Percentiles rank a stretch among this genome's conserved stretches.
Evolutionary conservation across 1,140 invertebrate species (phyloP).

Genomic region (Drosophila sproati): DNA sequence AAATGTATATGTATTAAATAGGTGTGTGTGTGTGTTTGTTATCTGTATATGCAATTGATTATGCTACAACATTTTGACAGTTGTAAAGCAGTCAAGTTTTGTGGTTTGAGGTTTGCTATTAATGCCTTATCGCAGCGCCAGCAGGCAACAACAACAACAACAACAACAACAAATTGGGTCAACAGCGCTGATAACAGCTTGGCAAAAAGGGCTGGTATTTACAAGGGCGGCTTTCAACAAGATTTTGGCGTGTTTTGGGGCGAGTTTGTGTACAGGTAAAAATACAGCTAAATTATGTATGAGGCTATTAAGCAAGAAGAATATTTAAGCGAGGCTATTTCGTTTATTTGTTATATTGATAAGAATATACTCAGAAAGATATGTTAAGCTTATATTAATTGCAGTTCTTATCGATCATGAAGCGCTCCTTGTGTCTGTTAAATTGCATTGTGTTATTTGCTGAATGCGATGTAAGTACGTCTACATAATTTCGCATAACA

Average conservation of each 20-base stretch:
- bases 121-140: conserved; percentile 57
- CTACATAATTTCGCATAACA: conserved; percentile 29
- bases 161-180: conserved; percentile 61
- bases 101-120: conserved; percentile 32
- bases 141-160: conserved; percentile 27
- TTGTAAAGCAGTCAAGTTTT: background rate
- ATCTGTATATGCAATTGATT: conserved; percentile 43
- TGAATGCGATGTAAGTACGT: no score
- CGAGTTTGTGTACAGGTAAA: conserved; percentile 14
- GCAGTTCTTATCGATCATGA: no score
- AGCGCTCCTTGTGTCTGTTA: no score
- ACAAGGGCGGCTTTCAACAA: conserved; percentile 19
- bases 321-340: no score
- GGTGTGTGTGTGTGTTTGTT: background rate
- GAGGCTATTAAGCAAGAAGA: no score
- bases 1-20: background rate
- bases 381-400: no score
- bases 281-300: background rate
- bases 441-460: no score
- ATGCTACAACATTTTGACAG: conserved; percentile 30
- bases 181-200: conserved; percentile 55
- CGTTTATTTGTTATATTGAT: no score
- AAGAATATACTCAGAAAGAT: no score
- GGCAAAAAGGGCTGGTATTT: conserved; percentile 13
- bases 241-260: conserved; percentile 31